Percentiles rank a stretch among this genome's conserved stretches.
Evolutionary conservation across 2,113 vertebrate genomes (phyloP).

Genomic region (Ptilonorhynchus violaceus): DNA sequence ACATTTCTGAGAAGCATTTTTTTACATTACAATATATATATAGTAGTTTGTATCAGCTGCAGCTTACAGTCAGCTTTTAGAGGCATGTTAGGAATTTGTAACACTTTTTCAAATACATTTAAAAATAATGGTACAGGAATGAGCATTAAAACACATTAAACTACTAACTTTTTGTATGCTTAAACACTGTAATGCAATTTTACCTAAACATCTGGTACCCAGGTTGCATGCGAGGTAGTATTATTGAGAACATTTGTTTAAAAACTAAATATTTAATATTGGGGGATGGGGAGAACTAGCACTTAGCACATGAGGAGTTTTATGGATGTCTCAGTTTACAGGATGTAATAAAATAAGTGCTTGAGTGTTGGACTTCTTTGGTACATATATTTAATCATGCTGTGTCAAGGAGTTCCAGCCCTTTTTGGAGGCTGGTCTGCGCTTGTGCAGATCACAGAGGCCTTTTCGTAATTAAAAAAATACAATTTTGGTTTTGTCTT

Average conservation of each 20-base stretch:
- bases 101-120: conserved; percentile 61
- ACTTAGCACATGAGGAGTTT: conserved; percentile 65
- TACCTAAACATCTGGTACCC: conserved; percentile 74
- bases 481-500: conserved; percentile 47
- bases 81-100: conserved; percentile 69
- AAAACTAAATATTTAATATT: conserved; percentile 65
- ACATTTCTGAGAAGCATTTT: conserved; percentile 5
- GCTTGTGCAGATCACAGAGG: conserved; percentile 27
- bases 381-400: conserved; percentile 67
- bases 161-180: conserved; percentile 52
- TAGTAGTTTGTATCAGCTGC: conserved; percentile 55
- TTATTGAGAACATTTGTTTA: conserved; percentile 73
- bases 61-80: conserved; percentile 57
- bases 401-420: conserved; percentile 26
- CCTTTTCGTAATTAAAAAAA: conserved; percentile 60
- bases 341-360: conserved; percentile 68
- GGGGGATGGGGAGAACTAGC: conserved; percentile 53
- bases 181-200: conserved; percentile 56
- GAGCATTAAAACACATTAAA: conserved; percentile 64
- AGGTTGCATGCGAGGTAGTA: conserved; percentile 65
- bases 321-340: conserved; percentile 69
- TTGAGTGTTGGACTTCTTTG: conserved; percentile 65
- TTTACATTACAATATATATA: neutral
- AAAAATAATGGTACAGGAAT: conserved; percentile 56
- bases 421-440: conserved; percentile 20